Evolutionary conservation across 2,113 vertebrate species (phyloP).

Genomic region (Eubucco bourcierii): DNA sequence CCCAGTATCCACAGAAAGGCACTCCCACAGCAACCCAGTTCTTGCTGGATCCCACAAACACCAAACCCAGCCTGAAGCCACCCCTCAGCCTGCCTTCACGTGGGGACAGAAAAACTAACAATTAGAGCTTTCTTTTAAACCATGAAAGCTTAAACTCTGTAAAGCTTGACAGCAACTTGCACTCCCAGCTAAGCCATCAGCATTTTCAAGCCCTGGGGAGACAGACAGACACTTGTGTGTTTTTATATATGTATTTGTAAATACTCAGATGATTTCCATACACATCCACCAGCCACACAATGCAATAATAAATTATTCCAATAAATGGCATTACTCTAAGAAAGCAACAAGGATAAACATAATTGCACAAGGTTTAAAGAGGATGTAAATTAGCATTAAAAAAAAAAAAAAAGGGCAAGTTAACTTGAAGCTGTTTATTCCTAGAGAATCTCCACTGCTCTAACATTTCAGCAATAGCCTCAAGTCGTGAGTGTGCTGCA

Average conservation of each 20-base stretch:
- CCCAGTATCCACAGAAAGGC: fast-evolving
- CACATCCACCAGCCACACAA: constrained; percentile 1
- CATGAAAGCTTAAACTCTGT: neutral
- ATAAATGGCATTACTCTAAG: constrained; percentile 29
- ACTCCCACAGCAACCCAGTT: neutral
- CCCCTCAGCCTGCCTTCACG: neutral
- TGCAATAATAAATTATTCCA: constrained; percentile 38
- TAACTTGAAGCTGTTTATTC: constrained; percentile 51
- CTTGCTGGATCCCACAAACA: neutral
- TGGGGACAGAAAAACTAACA: neutral
- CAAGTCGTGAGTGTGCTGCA: constrained; percentile 59
- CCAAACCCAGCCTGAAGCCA: neutral
- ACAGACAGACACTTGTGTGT: neutral
- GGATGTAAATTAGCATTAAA: constrained; percentile 52
- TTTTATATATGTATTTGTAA: constrained; percentile 33
- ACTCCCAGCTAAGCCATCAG: constrained; percentile 21
- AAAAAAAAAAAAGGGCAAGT: neutral
- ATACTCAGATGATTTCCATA: constrained; percentile 47
- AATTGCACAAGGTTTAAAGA: constrained; percentile 51
- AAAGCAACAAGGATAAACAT: constrained; percentile 45
- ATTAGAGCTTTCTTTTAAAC: constrained; percentile 3
- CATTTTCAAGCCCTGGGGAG: constrained; percentile 30
- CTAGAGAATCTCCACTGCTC: constrained; percentile 32
- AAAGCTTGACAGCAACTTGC: neutral
- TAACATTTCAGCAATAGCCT: constrained; percentile 65